Base-by-base conservation (phyloP, 2,888 invertebrate genomes). In the Brachycybe producta region DNA sequence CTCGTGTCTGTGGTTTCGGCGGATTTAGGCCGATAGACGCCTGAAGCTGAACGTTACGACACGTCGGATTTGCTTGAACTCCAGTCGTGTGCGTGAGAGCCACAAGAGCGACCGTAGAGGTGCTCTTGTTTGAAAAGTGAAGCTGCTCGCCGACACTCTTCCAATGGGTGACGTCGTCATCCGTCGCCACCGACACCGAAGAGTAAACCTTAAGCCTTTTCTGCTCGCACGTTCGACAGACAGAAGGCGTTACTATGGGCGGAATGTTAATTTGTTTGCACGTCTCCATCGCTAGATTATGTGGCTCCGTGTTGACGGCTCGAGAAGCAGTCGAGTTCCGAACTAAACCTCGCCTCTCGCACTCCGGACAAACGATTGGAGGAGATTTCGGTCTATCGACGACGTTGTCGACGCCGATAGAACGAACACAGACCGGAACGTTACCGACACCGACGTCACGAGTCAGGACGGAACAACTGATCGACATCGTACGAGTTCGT, bases 371-470 rank as follows among this genome's bases (percentile, higher is more conserved):
- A 7, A 35, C 15, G 5, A 30, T 35, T 15, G 40, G 49, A 17
- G 28, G 27, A 43, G 28, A 15, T 43, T 28, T n/a, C 5, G 44
- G 28, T 15, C 8, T 8, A 7, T 13, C 7, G 17, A 13, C 38
- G n/a, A 5, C 24, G 8, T 41, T 28, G 23, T 36, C 42, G 27
- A 39, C 35, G n/a, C 30, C 48, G 3, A 49, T 40, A n/a, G 46
- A 44, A 55, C 57, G 56, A 7, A 56, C 56, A 13, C 52, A 40
- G 13, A 55, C 52, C 50, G 49, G 52, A 36, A 57, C 50, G 55
- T 70, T 67, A n/a, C 70, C 70, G 38, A 75, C 75, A 3, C 78
- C 80, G 46, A 80, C 70, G 61, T 79, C 80, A 53, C 80, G 67
- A 1, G 76, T 76, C 53, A 77, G 66, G 26, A 75, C 74, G 3